A percentile compares a stretch with the other conserved stretches of the same genome.
phyloP scores from a whole-genome alignment of 2,113 vertebrate species.

The Typhlomys cinereus region DNA sequence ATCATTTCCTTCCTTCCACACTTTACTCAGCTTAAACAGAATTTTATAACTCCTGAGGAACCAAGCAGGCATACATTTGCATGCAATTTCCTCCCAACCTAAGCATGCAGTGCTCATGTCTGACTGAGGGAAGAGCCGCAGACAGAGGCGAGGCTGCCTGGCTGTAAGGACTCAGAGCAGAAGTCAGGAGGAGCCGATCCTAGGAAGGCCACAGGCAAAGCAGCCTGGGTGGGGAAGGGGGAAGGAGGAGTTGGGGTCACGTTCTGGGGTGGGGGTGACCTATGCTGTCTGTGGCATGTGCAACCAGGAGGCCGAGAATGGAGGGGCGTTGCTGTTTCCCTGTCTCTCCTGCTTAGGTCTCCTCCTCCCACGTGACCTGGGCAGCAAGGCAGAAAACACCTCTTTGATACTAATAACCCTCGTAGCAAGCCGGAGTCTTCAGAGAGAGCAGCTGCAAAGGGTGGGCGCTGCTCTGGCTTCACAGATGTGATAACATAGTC shows the following conservation, averaged over 20 bases:
- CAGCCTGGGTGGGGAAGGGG: neutral
- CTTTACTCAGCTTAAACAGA: neutral
- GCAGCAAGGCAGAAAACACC: no score
- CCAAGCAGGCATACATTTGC: neutral
- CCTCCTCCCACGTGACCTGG: neutral
- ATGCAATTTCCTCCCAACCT: neutral
- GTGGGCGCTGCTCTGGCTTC: no score
- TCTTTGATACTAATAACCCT: no score
- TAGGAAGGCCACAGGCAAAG: neutral
- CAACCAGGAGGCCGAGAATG: neutral
- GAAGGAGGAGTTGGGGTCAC: neutral
- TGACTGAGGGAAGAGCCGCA: no score
- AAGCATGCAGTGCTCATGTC: neutral
- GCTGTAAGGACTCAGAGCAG: accelerated
- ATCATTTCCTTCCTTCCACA: neutral
- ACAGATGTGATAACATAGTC: no score
- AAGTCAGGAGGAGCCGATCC: neutral
- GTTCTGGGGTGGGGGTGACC: no score
- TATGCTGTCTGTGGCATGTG: no score
- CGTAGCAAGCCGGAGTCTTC: no score
- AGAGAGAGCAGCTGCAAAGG: no score
- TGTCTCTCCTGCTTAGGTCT: neutral
- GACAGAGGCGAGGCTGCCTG: neutral
- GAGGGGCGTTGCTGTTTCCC: no score
- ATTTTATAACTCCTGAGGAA: neutral